A percentile compares a stretch with the other conserved stretches of the same genome.
Evolutionary conservation across 2,797 vertebrate genomes (phyloP).

Genomic region (Coregonus ussuriensis): DNA sequence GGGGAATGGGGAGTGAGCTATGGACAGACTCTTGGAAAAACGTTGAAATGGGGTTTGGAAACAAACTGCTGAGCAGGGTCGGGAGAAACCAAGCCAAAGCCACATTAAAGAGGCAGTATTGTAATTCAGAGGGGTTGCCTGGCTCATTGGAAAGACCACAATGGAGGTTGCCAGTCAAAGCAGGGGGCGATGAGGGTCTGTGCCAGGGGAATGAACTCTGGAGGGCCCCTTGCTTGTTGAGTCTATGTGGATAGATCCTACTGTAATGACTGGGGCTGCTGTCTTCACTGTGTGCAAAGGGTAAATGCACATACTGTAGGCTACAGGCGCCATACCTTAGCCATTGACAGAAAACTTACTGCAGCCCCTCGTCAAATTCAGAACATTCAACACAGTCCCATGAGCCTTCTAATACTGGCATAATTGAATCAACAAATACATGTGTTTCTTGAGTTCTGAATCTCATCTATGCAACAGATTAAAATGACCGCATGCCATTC

Average conservation of each 20-base stretch:
- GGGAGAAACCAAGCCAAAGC: conserved; percentile 9
- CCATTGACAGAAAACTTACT: background rate
- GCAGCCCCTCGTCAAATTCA: background rate
- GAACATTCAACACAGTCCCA: background rate
- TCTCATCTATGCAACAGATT: conserved; percentile 11
- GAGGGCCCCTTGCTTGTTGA: background rate
- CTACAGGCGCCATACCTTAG: background rate
- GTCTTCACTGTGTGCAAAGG: background rate
- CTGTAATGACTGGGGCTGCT: background rate
- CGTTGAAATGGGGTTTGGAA: conserved; percentile 9
- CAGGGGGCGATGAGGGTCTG: conserved; percentile 12
- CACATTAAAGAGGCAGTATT: conserved; percentile 12
- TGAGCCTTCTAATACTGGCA: background rate
- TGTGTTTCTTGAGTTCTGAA: conserved; percentile 28
- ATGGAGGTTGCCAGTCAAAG: conserved; percentile 12
- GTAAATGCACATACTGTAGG: background rate
- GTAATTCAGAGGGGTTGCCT: conserved; percentile 12
- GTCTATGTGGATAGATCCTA: background rate
- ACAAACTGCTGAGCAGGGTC: conserved; percentile 8
- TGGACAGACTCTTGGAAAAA: background rate
- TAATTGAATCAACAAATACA: conserved; percentile 14
- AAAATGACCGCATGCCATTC: background rate
- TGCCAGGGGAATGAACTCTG: background rate
- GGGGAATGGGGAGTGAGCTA: background rate
- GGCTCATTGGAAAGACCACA: conserved; percentile 2